These are phyloP conservation scores for Ephestia elutella DNA, from an alignment of 1,140 invertebrate species.

Conservation along the genomic window DNA sequence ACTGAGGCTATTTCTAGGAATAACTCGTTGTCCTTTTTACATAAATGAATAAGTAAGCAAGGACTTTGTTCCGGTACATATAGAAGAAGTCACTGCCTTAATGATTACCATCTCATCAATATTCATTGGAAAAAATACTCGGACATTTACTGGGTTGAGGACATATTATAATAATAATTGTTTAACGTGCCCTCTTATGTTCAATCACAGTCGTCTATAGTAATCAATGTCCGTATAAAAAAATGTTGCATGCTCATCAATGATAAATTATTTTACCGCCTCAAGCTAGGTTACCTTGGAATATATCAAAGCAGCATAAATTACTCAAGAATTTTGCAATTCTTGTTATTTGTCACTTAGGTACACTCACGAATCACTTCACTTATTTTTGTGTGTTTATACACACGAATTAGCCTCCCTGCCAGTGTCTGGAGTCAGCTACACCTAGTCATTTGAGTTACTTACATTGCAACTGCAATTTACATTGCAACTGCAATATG, in stretches of 20 bases:
- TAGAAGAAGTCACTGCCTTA: constrained; percentile 6
- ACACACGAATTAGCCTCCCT: not conserved
- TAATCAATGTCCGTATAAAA: constrained; percentile 5
- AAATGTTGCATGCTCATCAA: constrained; percentile 8
- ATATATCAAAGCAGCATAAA: not conserved
- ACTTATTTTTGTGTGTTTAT: too few relatives aligned
- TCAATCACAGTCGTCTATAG: not conserved
- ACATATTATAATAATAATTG: constrained; percentile 1
- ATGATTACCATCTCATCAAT: not conserved
- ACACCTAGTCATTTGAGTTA: too few relatives aligned
- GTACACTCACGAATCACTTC: not conserved
- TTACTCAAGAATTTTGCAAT: not conserved
- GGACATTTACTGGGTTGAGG: not conserved
- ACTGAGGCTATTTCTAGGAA: constrained; percentile 12
- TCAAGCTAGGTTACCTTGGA: not conserved
- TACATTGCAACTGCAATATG: too few relatives aligned
- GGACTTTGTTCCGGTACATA: constrained; percentile 14
- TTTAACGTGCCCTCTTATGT: not conserved
- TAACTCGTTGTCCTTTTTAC: constrained; percentile 21
- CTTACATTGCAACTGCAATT: too few relatives aligned
- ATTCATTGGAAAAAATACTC: not conserved
- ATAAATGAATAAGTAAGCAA: constrained; percentile 23
- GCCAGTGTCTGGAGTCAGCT: too few relatives aligned
- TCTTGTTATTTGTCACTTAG: not conserved
- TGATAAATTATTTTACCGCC: not conserved